These are phyloP conservation scores for Littorina saxatilis DNA, from an alignment of 1,140 invertebrate species.

Conservation along the genomic window DNA sequence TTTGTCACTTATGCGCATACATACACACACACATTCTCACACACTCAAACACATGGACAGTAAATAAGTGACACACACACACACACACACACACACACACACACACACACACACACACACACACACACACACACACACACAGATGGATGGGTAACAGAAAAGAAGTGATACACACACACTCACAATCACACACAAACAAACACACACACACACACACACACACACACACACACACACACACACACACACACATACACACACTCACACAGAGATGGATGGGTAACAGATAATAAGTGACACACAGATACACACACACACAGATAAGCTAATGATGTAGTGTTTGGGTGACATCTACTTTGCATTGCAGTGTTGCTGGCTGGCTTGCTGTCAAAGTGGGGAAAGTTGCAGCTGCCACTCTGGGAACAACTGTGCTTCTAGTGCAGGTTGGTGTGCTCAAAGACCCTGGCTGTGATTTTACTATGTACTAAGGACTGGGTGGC, in stretches of 20 bases:
- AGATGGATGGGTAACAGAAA: too few species aligned
- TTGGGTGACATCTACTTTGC: too few species aligned
- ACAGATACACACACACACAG: constrained; percentile 20
- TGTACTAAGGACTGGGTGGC: neutral
- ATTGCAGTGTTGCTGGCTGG: constrained; percentile 93
- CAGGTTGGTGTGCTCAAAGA: too few species aligned
- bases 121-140: neutral
- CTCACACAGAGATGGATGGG: constrained; percentile 1
- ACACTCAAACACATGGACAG: neutral
- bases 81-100: neutral
- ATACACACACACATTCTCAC: too few species aligned
- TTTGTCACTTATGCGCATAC: neutral
- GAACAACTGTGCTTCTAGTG: constrained; percentile 90
- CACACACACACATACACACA: neutral
- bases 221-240: neutral
- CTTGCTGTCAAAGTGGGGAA: constrained; percentile 94
- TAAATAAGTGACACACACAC: neutral
- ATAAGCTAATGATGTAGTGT: neutral
- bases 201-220: too few species aligned
- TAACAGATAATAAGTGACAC: constrained; percentile 25
- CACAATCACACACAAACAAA: too few species aligned
- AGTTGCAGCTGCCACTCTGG: constrained; percentile 90
- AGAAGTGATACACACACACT: neutral
- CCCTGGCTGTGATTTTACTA: too few species aligned
- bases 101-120: neutral